These are phyloP conservation scores for Lumbricus terrestris DNA, from an alignment of 2,888 invertebrate genomes.

Conservation along the genomic window DNA sequence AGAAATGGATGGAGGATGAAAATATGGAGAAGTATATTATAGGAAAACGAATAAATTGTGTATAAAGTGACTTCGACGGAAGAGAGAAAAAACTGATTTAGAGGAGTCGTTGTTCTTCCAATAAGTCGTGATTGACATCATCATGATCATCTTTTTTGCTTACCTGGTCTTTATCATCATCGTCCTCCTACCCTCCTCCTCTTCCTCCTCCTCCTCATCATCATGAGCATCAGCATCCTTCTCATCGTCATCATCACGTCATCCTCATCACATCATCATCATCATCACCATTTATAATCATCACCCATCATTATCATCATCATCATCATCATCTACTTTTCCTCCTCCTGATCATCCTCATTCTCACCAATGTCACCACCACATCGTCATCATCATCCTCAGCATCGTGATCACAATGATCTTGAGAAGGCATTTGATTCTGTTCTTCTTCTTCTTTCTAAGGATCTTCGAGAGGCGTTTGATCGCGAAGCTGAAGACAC, in stretches of 20 bases:
- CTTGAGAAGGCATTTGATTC: too few relatives aligned
- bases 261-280: neutral
- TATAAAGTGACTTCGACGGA: neutral
- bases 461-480: slow-evolving; percentile 45
- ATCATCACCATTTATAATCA: neutral
- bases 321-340: neutral
- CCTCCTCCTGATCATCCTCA: neutral
- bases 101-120: neutral
- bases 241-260: too few relatives aligned
- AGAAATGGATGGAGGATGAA: too few relatives aligned
- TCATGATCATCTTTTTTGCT: neutral
- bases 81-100: neutral
- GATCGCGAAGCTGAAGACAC: slow-evolving; percentile 38
- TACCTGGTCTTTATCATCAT: too few relatives aligned
- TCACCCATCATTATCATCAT: neutral
- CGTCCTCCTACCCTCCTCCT: too few relatives aligned
- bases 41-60: too few relatives aligned
- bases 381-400: too few relatives aligned
- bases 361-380: neutral
- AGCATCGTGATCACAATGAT: too few relatives aligned
- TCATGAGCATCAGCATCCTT: too few relatives aligned
- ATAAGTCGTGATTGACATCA: neutral
- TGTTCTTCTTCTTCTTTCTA: neutral
- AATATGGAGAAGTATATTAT: too few relatives aligned
- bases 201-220: too few relatives aligned